phyloP scores from a whole-genome alignment of 2,113 vertebrate species.

The Aldabrachelys gigantea region DNA sequence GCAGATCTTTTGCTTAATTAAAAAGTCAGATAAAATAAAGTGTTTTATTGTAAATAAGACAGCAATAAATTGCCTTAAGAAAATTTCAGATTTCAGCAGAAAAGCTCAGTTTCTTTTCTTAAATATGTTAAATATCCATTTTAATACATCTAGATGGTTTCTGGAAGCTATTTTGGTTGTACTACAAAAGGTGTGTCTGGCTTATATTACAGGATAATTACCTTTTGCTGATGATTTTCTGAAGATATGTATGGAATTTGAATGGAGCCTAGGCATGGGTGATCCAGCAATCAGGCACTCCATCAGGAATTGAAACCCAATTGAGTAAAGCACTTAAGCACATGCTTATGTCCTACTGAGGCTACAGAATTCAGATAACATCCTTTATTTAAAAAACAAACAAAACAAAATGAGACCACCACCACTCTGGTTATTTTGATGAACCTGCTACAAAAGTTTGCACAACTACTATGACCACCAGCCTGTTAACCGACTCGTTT shows the following conservation, averaged over 20 bases:
- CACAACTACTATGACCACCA: background rate
- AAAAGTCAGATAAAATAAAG: conserved; percentile 9
- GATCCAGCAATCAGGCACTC: background rate
- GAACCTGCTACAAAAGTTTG: background rate
- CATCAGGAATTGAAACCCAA: background rate
- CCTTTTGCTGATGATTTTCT: background rate
- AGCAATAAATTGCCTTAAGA: background rate
- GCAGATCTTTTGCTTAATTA: background rate
- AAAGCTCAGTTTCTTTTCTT: background rate
- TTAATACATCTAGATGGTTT: background rate
- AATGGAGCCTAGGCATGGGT: background rate
- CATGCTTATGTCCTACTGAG: background rate
- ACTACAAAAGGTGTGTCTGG: background rate
- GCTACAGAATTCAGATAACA: background rate
- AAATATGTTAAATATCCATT: background rate
- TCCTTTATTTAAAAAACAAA: background rate
- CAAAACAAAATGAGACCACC: too few relatives aligned
- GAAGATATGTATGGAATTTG: background rate
- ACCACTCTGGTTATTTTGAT: background rate
- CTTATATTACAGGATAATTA: background rate
- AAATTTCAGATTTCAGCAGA: background rate
- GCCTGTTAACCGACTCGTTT: background rate
- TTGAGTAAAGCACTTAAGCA: background rate
- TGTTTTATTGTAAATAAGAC: background rate
- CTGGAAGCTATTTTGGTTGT: background rate